Conservation (phyloP, 2,113 vertebrate genomes). For the Saimiri boliviensis region DNA sequence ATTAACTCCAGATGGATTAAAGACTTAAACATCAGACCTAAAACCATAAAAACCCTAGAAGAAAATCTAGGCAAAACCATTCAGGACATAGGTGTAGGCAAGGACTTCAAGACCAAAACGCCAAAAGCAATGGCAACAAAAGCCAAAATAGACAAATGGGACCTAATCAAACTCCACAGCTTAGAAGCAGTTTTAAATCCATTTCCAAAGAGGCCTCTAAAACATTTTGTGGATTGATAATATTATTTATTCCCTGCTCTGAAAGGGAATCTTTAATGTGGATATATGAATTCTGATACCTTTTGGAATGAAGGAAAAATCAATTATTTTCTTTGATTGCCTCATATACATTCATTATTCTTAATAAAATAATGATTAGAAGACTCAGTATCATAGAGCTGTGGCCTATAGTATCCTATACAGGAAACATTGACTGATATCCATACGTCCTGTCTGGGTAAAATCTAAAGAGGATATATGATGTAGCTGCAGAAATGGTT, state of each 20-base stretch:
- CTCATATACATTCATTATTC: neutral
- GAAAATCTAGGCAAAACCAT: no score
- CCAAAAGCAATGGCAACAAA: no score
- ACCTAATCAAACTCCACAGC: no score
- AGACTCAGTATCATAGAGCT: neutral
- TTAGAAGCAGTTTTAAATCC: conserved; percentile 2
- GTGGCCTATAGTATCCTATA: neutral
- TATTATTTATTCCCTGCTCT: neutral
- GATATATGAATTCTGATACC: neutral
- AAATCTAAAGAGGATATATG: neutral
- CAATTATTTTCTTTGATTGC: conserved; percentile 1
- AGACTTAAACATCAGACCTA: no score
- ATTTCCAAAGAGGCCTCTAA: neutral
- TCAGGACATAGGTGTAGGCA: no score
- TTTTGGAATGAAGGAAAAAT: conserved; percentile 18
- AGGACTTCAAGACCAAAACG: no score
- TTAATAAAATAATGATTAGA: neutral
- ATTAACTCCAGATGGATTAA: no score
- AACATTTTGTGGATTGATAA: neutral
- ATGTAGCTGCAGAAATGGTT: neutral
- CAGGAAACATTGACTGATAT: neutral
- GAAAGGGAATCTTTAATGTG: neutral
- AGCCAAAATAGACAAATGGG: no score
- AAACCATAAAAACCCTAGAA: no score
- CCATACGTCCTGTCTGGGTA: neutral